Conservation (phyloP, 1,140 invertebrate species). For the Phortica variegata region DNA sequence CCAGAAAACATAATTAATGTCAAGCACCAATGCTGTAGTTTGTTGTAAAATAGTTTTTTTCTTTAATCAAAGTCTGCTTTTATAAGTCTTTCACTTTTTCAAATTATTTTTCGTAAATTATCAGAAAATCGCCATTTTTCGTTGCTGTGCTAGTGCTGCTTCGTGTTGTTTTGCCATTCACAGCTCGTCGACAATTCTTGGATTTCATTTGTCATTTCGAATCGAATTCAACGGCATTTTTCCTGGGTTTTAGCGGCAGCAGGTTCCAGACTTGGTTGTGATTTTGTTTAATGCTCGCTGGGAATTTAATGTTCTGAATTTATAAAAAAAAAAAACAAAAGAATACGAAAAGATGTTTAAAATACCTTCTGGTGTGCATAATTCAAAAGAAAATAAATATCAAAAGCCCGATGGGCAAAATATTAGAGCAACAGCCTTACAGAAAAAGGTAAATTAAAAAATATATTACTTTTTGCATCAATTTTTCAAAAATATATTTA, state of each 20-base stretch:
- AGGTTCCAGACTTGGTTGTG: no score
- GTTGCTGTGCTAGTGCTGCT: slow-evolving; percentile 8
- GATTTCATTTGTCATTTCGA: no score
- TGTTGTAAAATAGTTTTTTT: no score
- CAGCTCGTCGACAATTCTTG: no score
- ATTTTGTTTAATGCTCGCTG: no score
- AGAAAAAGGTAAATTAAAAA: slow-evolving; percentile 28
- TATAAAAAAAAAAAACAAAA: no score
- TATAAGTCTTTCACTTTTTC: slow-evolving; percentile 10
- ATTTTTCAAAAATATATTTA: neutral
- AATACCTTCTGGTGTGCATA: no score
- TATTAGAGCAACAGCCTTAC: slow-evolving; percentile 10
- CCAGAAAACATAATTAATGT: slow-evolving; percentile 36
- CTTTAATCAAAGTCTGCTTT: neutral
- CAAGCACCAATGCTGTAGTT: neutral
- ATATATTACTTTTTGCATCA: neutral
- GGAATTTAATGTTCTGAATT: no score
- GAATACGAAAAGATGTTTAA: no score
- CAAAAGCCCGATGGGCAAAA: slow-evolving; percentile 11
- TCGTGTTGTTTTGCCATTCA: slow-evolving; percentile 7
- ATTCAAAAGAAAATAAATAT: slow-evolving; percentile 31
- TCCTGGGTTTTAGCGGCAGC: no score
- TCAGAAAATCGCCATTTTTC: slow-evolving; percentile 29
- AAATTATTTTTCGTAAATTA: slow-evolving; percentile 16
- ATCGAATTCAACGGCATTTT: no score